phyloP scores from a whole-genome alignment of 2,888 invertebrate genomes.

The Synanthedon tipuliformis region DNA sequence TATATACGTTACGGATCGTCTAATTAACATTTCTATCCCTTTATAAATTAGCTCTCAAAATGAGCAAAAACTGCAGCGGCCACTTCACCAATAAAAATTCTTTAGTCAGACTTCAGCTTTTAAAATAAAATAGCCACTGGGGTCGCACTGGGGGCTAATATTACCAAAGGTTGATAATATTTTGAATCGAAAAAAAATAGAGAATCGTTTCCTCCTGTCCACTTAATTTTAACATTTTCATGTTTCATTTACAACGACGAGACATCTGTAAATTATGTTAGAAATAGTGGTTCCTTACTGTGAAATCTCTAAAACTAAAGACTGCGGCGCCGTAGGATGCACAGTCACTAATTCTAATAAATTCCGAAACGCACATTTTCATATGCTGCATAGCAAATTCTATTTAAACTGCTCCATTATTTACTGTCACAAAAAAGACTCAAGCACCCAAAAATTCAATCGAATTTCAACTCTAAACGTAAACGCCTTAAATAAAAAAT shows the following conservation, averaged over 20 bases:
- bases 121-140: too few species aligned
- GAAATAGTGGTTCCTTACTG: constrained; percentile 6
- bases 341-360: constrained; percentile 43
- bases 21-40: too few species aligned
- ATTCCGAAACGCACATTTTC: constrained; percentile 61
- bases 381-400: constrained; percentile 54
- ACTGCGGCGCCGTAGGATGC: constrained; percentile 24
- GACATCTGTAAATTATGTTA: too few species aligned
- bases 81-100: too few species aligned
- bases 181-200: neutral
- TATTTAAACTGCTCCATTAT: constrained; percentile 25
- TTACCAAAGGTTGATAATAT: neutral
- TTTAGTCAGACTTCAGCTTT: too few species aligned
- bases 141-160: too few species aligned
- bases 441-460: constrained; percentile 13
- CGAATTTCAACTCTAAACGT: constrained; percentile 23
- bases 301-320: constrained; percentile 26
- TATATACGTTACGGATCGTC: too few species aligned
- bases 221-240: too few species aligned
- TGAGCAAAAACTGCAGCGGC: too few species aligned
- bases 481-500: constrained; percentile 22
- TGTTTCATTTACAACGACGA: too few species aligned
- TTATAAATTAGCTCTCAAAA: too few species aligned
- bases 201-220: constrained; percentile 7
- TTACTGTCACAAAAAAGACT: constrained; percentile 23